Evolutionary conservation across 2,797 vertebrate species (phyloP), one percentile per base, ranked within the genome.

Genomic region (Halcyon smyrnensis): DNA sequence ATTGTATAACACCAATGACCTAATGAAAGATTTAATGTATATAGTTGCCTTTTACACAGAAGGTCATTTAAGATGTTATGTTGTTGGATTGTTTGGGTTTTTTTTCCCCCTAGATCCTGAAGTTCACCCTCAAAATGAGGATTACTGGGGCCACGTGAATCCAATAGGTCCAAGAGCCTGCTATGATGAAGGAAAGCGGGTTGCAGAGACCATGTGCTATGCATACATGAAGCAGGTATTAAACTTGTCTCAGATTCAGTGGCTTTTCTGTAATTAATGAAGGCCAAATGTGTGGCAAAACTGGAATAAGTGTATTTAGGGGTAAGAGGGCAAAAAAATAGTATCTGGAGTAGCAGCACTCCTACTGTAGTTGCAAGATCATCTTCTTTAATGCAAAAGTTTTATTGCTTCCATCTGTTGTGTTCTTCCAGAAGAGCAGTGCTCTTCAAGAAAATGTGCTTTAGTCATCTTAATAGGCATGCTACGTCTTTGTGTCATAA

Each of bases 151-250:
- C 17, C 99, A 99, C 1, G 99, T 99, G 78, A 99, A 99, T 96
- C 99, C 99, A 1, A 99, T 99, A 24, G 99, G 99, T 36, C 99
- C 99, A 20, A 98, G 99, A 75, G 99, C 99, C 9, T 99, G 99
- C 97, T 99, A 99, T 9, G 99, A 99, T 37, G 99, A 99, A 96
- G 99, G 99, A 51, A 99, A 99, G 32, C 98, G 99, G 1, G 99
- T 99, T 12, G 99, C 99, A 4, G 99, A 99, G 98, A 99, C 99
- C 9, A 99, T 99, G 99, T 99, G 99, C 95, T 99, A 99, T 17
- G 99, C 99, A 80, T 99, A 99, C 97, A 99, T 99, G 99, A 99
- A 99, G 85, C 99, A 99, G 99, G 99, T 99, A 98, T 82, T 90
- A 64, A 45, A 73, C 37, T 69, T 84, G 4, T 24, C 28, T 90